A percentile compares a stretch with the other conserved stretches of the same genome.
Conservation (phyloP, 2,113 vertebrate genomes). For the Clarias batrachus region DNA sequence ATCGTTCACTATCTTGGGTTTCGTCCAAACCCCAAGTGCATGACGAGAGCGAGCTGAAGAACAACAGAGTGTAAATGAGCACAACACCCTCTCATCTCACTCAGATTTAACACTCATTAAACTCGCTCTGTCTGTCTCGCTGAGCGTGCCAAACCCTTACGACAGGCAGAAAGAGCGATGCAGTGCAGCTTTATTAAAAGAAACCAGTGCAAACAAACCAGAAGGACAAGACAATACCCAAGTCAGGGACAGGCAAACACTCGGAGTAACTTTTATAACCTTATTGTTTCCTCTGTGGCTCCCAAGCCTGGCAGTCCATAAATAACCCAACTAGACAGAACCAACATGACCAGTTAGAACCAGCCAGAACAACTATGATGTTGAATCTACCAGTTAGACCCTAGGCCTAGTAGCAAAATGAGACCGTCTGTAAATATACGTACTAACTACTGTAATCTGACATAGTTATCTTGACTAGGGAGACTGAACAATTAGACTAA, state of each 20-base stretch:
- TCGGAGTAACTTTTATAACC: not conserved
- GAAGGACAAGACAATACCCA: not conserved
- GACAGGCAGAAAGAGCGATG: not conserved
- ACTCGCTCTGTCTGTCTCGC: constrained; percentile 13
- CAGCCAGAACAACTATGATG: not conserved
- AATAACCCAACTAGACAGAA: not conserved
- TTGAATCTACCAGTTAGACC: no score
- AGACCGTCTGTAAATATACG: no score
- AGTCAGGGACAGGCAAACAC: not conserved
- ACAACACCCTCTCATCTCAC: constrained; percentile 14
- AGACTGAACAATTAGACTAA: no score
- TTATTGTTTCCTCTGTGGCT: not conserved
- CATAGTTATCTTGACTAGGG: no score
- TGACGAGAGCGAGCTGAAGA: constrained; percentile 41
- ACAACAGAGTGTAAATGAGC: constrained; percentile 41
- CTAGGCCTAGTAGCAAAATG: no score
- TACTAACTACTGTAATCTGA: not conserved
- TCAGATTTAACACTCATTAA: constrained; percentile 30
- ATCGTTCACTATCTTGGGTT: constrained; percentile 47
- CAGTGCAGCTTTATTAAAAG: not conserved
- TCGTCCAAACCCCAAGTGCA: constrained; percentile 48
- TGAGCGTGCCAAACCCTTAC: not conserved
- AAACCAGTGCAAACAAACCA: constrained; percentile 1
- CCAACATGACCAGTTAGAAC: not conserved
- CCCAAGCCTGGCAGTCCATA: no score